These are phyloP conservation scores for Phylloscopus trochiloides DNA, from an alignment of 2,113 vertebrate genomes.

Conservation along the genomic window DNA sequence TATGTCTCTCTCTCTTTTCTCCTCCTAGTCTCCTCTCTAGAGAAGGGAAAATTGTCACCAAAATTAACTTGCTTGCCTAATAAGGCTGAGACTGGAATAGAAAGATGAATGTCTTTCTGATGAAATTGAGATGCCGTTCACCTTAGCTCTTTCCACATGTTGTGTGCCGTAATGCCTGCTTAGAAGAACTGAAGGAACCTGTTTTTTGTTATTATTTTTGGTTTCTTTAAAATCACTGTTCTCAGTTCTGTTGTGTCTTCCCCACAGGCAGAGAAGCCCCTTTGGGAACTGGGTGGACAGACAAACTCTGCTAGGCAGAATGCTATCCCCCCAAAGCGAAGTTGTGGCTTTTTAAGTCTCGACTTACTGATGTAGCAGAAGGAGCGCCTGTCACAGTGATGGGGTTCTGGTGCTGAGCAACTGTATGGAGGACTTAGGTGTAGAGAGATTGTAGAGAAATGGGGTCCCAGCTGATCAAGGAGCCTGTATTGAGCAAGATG, in stretches of 20 bases:
- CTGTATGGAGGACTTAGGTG: not conserved
- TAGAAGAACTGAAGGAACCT: not conserved
- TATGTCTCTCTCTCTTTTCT: not conserved
- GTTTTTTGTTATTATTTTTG: not conserved
- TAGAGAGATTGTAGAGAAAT: not conserved
- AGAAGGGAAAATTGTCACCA: not conserved
- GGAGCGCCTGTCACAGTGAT: not conserved
- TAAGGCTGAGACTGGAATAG: not conserved
- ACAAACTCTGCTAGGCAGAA: not conserved
- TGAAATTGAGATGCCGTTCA: not conserved
- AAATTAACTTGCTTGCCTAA: not conserved
- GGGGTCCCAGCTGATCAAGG: not conserved
- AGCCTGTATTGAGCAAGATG: not conserved
- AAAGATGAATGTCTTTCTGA: not conserved
- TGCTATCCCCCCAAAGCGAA: not conserved
- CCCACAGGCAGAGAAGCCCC: not conserved
- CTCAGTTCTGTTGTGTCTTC: not conserved
- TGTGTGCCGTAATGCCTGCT: not conserved
- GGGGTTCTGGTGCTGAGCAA: not conserved
- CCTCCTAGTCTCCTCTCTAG: not conserved
- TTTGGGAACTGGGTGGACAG: not conserved
- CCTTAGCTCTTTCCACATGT: not conserved
- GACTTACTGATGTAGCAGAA: not conserved
- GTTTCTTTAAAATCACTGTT: not conserved
- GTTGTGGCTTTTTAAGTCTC: not conserved